Base-by-base conservation (phyloP, 2,113 vertebrate species). In the Phylloscopus trochiloides region DNA sequence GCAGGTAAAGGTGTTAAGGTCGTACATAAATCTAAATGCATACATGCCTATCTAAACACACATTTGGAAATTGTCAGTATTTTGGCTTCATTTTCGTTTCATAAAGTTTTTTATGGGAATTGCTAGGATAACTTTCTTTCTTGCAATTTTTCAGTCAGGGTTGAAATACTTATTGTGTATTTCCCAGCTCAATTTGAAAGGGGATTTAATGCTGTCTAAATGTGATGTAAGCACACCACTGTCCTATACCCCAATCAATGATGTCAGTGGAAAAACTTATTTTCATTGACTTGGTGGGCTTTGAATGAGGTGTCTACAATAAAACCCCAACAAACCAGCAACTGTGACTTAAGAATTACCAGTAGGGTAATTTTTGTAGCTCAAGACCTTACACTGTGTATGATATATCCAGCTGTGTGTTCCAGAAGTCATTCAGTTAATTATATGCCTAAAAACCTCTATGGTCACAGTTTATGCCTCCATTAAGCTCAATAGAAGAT, bases 121-220 rank as follows among this genome's bases (percentile, higher is more conserved):
- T 59, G 2, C 1, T 65, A 52, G 14, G 18, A 54, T 47, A 77
- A 42, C 25, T 61, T 90, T 36, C 17, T 40, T 59, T 7, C 17
- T 58, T 68, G 20, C 9, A 34, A 10, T 78, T 91, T 93, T 94
- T 81, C 47, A 74, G 5, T 36, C 9, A 63, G 18, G 29, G 86
- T 2, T 43, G 4, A 93, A 86, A 86, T 58, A 16, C 16, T 82
- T 57, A 38, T 26, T 80, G 32, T 54, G n/a, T 58, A 43, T 66
- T 90, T 88, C 52, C 47, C 51, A 77, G 17, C 17, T 84, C 68
- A 54, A 18, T 80, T 84, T 71, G 76, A 48, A 80, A 94, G 92
- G 19, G 12, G 43, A 88, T 86, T 92, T 94, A 86, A 71, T 34
- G 17, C 29, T 79, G 25, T 36, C 65, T 77, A 67, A 83, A 90